phyloP scores from a whole-genome alignment of 2,113 vertebrate species.

The Bos taurus region ARS-UCD2.0 NC_037351.1:50167501-50168000 shows the following conservation, averaged over 20 bases:
- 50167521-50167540: neutral
- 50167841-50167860: neutral
- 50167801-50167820: fast-evolving
- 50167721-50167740: neutral
- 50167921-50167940: neutral
- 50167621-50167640: neutral
- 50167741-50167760: neutral
- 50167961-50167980: neutral
- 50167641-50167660: neutral
- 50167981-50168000: neutral
- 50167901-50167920: neutral
- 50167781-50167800: neutral
- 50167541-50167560: neutral
- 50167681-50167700: neutral
- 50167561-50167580: neutral
- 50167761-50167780: neutral
- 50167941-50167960: neutral
- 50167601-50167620: neutral
- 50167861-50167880: neutral
- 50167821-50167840: neutral
- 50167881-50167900: neutral
- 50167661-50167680: neutral
- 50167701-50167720: neutral
- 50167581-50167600: neutral
- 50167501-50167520: neutral